Base-by-base conservation (phyloP, 2,888 invertebrate genomes). In the Nemotelus pantherinus region DNA sequence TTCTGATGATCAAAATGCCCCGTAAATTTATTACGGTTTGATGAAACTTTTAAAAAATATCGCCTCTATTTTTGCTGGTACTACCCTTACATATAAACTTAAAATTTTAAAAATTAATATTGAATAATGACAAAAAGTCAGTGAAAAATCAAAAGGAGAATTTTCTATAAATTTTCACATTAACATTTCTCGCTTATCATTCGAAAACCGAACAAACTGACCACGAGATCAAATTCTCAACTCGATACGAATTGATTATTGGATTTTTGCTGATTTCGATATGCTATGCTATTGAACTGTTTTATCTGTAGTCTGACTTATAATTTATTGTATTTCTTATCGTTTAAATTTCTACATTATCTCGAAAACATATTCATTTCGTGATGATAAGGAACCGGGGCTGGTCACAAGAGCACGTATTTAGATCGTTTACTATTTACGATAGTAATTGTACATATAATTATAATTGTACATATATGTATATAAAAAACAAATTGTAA, bases 271-370 rank as follows among this genome's bases (percentile, higher is more conserved):
- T 47, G 5, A 65, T 65, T 45, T 41, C n/a, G 47, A n/a, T 44
- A 41, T 45, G 6, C 47, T 7, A 41, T 45, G 7, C 65, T 65
- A 65, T 65, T 45, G 45, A 65, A 65, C 63, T 63, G 65, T 44
- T 45, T 65, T 65, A 65, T 65, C 65, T 6, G 65, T 45, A 65
- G 45, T 45, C 44, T 47, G n/a, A n/a, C n/a, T 65, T 65, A 4
- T 45, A 45, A 65, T 65, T 65, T 44, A 65, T 65, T 65, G 47
- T 10, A 65, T 65, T 65, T 45, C 41, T 65, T 65, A 65, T 65
- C 65, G 6, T 45, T 45, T 47, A 4, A 65, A 65, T 65, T 65
- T 63, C 41, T 5, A 5, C n/a, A 58, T 25, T n/a, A 10, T 5
- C n/a, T 7, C 50, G 50, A 50, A 10, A 50, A 50, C 5, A 25